Conservation (phyloP, 2,113 vertebrate genomes). For the Anoura caudifer region DNA sequence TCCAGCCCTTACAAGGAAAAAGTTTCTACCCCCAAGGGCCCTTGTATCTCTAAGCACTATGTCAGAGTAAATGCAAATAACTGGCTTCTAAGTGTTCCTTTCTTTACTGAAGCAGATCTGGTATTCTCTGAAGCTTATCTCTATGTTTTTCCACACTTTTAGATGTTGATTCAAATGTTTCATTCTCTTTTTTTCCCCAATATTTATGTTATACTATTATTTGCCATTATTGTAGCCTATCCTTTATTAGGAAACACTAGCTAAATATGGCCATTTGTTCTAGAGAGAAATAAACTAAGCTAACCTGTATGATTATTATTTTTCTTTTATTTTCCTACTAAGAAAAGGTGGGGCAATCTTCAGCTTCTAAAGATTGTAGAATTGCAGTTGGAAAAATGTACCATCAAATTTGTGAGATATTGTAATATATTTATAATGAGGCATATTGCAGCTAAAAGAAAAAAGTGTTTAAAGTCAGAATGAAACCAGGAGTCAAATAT, state of each 20-base stretch:
- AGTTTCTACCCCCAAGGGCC: neutral
- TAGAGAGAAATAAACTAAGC: neutral
- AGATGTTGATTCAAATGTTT: neutral
- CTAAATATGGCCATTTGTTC: conserved; percentile 6
- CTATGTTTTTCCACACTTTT: neutral
- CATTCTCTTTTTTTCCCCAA: neutral
- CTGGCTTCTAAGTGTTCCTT: neutral
- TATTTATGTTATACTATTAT: neutral
- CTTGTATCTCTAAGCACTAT: neutral
- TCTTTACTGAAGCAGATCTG: neutral
- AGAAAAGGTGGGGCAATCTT: neutral
- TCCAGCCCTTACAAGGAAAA: neutral
- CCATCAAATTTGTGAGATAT: neutral
- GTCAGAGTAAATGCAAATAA: neutral
- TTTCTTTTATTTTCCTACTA: neutral
- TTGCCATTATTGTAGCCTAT: neutral
- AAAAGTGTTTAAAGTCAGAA: neutral
- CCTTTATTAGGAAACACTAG: neutral
- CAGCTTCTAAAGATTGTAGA: neutral
- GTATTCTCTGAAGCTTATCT: neutral
- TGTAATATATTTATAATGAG: neutral
- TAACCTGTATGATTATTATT: neutral
- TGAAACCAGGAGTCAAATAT: neutral
- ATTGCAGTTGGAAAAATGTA: neutral
- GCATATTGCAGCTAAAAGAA: neutral